Conservation (phyloP, 2,888 invertebrate species). For the Athalia rosae region DNA sequence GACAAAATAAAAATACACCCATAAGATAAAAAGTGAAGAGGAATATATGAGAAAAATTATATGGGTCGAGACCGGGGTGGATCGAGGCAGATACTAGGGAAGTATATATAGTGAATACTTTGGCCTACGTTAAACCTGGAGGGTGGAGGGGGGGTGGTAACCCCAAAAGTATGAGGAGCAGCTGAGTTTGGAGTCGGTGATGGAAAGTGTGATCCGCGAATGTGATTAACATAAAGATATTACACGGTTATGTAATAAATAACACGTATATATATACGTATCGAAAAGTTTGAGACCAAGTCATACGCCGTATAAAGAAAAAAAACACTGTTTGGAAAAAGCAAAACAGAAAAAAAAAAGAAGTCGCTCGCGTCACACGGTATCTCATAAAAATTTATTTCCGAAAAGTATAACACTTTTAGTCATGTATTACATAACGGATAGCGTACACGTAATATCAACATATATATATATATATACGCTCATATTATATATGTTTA, state of each 20-base stretch:
- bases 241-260: no score
- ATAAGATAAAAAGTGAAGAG: background rate
- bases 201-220: constrained; percentile 21
- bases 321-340: background rate
- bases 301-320: background rate
- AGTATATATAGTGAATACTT: background rate
- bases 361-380: background rate
- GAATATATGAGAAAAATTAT: no score
- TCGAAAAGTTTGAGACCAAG: constrained; percentile 31
- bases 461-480: no score
- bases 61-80: no score
- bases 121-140: background rate
- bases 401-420: no score
- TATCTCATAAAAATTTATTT: background rate
- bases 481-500: no score
- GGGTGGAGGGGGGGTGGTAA: background rate
- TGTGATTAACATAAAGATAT: constrained; percentile 40
- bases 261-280: no score
- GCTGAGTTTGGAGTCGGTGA: constrained; percentile 18
- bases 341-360: background rate
- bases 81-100: no score
- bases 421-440: no score
- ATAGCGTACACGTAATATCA: no score
- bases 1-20: background rate
- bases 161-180: background rate